Evolutionary conservation across 2,113 vertebrate species (phyloP).

Genomic region (Oncorhynchus masou): DNA sequence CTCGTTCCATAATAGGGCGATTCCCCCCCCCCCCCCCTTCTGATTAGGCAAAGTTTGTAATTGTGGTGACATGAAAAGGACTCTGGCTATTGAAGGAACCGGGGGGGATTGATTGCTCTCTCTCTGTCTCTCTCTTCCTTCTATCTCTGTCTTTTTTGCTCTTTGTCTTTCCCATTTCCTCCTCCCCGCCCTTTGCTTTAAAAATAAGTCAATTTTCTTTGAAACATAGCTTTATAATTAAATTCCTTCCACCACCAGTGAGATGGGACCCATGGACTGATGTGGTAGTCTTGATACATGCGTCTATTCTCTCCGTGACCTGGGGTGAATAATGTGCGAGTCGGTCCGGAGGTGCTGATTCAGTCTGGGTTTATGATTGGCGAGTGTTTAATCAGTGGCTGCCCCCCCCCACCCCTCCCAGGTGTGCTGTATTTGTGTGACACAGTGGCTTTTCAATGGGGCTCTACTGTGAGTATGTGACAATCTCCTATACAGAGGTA

Average conservation of each 20-base stretch:
- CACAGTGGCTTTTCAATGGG: no score
- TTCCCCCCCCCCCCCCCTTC: no score
- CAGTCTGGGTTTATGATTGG: background rate
- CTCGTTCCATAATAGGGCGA: background rate
- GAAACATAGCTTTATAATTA: slow-evolving; percentile 60
- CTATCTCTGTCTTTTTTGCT: slow-evolving; percentile 48
- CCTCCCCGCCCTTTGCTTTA: slow-evolving; percentile 28
- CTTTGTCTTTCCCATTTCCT: slow-evolving; percentile 3
- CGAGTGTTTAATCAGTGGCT: slow-evolving; percentile 2
- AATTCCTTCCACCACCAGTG: slow-evolving; percentile 27
- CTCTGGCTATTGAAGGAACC: slow-evolving; percentile 65
- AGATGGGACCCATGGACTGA: slow-evolving; percentile 22
- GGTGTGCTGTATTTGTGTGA: background rate
- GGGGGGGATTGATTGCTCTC: slow-evolving; percentile 67
- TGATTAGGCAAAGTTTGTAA: background rate
- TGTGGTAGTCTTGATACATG: background rate
- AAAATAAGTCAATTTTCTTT: slow-evolving; percentile 71
- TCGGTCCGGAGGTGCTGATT: background rate
- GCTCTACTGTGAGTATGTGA: no score
- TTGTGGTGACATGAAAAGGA: background rate
- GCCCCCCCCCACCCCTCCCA: background rate
- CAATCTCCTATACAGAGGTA: no score
- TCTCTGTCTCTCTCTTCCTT: slow-evolving; percentile 50
- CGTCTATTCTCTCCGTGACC: background rate
- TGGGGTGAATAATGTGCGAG: background rate